Base-by-base conservation (phyloP, 1,140 invertebrate species). In the Cardiocondyla obscurior region DNA sequence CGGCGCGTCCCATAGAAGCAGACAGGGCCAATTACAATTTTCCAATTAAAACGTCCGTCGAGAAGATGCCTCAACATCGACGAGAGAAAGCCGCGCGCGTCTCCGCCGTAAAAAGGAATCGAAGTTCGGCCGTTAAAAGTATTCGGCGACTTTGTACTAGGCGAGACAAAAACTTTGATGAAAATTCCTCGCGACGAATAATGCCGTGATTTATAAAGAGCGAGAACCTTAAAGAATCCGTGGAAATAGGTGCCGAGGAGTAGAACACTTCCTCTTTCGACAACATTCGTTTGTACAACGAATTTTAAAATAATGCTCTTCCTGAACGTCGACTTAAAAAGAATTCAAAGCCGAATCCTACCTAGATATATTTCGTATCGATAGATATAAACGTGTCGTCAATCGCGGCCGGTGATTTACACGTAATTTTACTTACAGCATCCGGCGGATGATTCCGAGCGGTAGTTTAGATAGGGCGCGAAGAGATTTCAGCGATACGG, bases 1-100 rank as follows among this genome's bases (percentile, higher is more conserved):
- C 53, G 42, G 46, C 16, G 39, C 19, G 28, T 22, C 49, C 57
- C 51, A 44, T 82, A 57, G 51, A 70, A 87, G 84, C 64, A 83
- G 86, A 84, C 85, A 83, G 86, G 25, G 79, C 84, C 87, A 91
- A 91, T 91, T 90, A 90, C 84, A 85, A 89, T 90, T 90, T 91
- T 90, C 90, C 88, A 89, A 90, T 90, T 90, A 90, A 90, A 89
- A 86, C 81, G 86, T 87, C 65, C 72, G 46, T 84, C 87, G 87
- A 79, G 73, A 42, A 83, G 85, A 87, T 74, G 81, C 55, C 46
- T 81, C 36, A 25, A 65, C 67, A 67, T 64, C 67, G 83, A 62
- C 65, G 65, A 65, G 74, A 57, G 44, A 81, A 64, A 83, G 72
- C 82, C 33, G 58, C 42, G 58, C 33, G 58, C 42, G 58, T 62